Base-by-base conservation (phyloP, 2,797 vertebrate species). In the Holocentrus rufus region DNA sequence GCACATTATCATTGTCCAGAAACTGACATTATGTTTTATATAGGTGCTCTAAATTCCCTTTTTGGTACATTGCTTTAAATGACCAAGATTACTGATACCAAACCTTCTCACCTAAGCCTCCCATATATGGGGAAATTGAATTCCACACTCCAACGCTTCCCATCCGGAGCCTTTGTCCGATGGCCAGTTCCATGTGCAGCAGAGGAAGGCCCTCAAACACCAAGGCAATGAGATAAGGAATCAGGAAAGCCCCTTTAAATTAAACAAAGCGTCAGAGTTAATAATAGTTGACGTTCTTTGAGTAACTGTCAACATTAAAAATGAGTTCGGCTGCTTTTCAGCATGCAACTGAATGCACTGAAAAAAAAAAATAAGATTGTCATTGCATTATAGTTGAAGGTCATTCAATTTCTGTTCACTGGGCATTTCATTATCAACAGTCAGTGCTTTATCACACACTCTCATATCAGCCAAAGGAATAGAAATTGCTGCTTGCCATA, bases 191-290 rank as follows among this genome's bases (percentile, higher is more conserved):
- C 0, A 96, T 87, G 56, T 95, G 85, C 58, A 97, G 86, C 56
- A 97, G 75, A 0, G 95, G 96, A 52, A 96, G 93, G 60, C 95
- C 96, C 91, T 96, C 94, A 0, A 95, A 89, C 76, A 95, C 74
- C 78, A 97, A 87, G 2, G 94, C 94, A 0, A 96, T 87, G 69
- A 89, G 0, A 63, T 96, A 97, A 2, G 96, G 95, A 55, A 96
- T 93, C 78, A 97, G 89, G 85, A 96, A 96, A 0, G 95, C 94
- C 3, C 95, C 96, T 96, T 63, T 83, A 5, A 69, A 83, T 50
- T 17, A 83, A 47, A 57, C 27, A 71, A 4, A 69, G 3, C 20
- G 18, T 2, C 22, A n/a, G 30, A 14, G 15, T 58, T 39, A 50
- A 47, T 14, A 53, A 57, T 20, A 2, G 4, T 10, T 20, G 22